These are phyloP conservation scores for Drosophila ezoana DNA, from an alignment of 2,888 invertebrate genomes.

Conservation along the genomic window DNA sequence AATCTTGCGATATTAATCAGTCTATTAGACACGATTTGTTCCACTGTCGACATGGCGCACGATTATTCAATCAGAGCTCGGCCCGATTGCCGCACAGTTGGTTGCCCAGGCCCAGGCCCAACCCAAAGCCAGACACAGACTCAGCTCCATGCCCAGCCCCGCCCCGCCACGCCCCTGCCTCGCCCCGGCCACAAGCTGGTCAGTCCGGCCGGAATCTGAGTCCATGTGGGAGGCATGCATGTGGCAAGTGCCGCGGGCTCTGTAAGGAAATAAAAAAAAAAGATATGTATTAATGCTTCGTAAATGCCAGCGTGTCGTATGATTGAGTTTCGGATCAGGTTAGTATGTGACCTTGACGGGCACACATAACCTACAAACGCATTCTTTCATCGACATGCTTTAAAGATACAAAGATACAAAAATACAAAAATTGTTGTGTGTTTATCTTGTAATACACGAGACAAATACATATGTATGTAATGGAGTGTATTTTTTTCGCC, in stretches of 20 bases:
- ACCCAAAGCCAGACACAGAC: background rate
- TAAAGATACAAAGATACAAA: background rate
- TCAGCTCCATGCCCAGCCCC: background rate
- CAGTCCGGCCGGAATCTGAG: background rate
- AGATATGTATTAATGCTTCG: too few relatives aligned
- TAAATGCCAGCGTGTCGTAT: conserved; percentile 11
- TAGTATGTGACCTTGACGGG: conserved; percentile 39
- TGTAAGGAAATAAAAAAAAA: background rate
- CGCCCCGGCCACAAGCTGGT: too few relatives aligned
- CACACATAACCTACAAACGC: conserved; percentile 9
- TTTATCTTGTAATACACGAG: background rate
- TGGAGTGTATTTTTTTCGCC: too few relatives aligned
- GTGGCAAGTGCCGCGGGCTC: conserved; percentile 40
- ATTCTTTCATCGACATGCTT: background rate
- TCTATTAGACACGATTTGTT: conserved; percentile 81
- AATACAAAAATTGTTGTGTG: background rate
- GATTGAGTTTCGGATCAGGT: conserved; percentile 31
- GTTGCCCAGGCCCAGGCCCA: conserved; percentile 32
- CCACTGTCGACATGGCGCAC: conserved; percentile 64
- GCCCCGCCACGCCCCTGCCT: too few relatives aligned
- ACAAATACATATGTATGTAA: too few relatives aligned
- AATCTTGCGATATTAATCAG: conserved; percentile 80
- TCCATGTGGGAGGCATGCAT: conserved; percentile 14
- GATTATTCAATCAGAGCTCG: conserved; percentile 75
- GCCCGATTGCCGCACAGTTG: conserved; percentile 52